Base-by-base conservation (phyloP, 2,113 vertebrate genomes). In the Limanda limanda region DNA sequence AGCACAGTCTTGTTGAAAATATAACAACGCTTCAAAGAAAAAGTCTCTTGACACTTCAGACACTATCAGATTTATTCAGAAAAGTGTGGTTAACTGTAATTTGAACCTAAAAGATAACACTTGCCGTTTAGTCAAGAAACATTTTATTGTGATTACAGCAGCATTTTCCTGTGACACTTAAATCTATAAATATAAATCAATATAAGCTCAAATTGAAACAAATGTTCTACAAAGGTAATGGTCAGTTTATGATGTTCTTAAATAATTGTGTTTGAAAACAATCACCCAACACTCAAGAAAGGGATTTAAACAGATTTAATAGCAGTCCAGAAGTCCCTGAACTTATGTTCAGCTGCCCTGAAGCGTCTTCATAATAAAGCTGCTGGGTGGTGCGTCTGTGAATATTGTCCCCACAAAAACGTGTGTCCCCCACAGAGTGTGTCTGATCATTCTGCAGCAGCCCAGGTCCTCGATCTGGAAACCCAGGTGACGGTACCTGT, bases 371-470 rank as follows among this genome's bases (percentile, higher is more conserved):
- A 98, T 95, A 64, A 96, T 81, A 0, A 86, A 83, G 83, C 95
- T 96, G 71, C 95, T 85, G 1, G 94, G 89, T 42, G 96, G 94
- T 1, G 97, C 97, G 2, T 94, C 95, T 70, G 97, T 99, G 89
- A 98, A 97, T n/a, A 99, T 95, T 2, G 95, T 96, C 17, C 97
- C 98, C 51, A 99, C 96, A 2, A 99, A 77, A 18, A 95, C 96
- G 0, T 95, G 96, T 3, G 96, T 96, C 0, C 97, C 97, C 98
- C 97, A 99, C 10, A 97, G 60, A 48, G 84, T 57, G 60, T 99
- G 97, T 9, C 94, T 94, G 86, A 99, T 98, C 4, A 98, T 97
- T 90, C 96, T 97, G 92, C 97, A 99, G 95, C 98, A 99, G 54
- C 98, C 97, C 27, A 99, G 94, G 78, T 99, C 98, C 61, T 99